phyloP scores from a whole-genome alignment of 2,888 invertebrate species.

The Napeogenes inachia region DNA sequence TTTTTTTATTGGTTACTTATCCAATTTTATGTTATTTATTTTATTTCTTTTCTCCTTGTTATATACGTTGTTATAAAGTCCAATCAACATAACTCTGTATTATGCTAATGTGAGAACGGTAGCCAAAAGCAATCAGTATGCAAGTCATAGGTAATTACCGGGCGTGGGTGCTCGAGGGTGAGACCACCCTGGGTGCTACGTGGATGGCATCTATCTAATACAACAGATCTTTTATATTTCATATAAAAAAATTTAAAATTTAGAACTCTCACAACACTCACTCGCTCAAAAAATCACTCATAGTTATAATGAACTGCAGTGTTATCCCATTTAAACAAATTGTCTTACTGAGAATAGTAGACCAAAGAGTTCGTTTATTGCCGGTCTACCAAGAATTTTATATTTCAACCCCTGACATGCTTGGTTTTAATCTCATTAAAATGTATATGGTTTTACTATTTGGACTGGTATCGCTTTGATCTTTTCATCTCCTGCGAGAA shows the following conservation, averaged over 20 bases:
- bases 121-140: conserved; percentile 42
- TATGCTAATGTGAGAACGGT: neutral
- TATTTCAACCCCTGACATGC: conserved; percentile 8
- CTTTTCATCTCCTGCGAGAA: conserved; percentile 29
- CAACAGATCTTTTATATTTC: neutral
- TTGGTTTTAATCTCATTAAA: conserved; percentile 33
- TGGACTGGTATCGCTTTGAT: conserved; percentile 33
- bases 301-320: neutral
- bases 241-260: too few relatives aligned
- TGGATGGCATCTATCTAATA: neutral
- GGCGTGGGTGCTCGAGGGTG: conserved; percentile 39
- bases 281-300: too few relatives aligned
- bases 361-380: conserved; percentile 1
- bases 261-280: too few relatives aligned
- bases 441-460: conserved; percentile 31
- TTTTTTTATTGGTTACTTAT: too few relatives aligned
- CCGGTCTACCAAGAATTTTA: neutral
- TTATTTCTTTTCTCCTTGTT: too few relatives aligned
- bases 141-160: conserved; percentile 60
- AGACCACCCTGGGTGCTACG: conserved; percentile 40
- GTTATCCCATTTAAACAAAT: neutral
- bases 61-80: neutral
- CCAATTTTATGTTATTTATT: too few relatives aligned
- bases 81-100: neutral
- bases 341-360: neutral